Conservation (phyloP, 1,140 invertebrate species). For the Lasaia peninsularis region DNA sequence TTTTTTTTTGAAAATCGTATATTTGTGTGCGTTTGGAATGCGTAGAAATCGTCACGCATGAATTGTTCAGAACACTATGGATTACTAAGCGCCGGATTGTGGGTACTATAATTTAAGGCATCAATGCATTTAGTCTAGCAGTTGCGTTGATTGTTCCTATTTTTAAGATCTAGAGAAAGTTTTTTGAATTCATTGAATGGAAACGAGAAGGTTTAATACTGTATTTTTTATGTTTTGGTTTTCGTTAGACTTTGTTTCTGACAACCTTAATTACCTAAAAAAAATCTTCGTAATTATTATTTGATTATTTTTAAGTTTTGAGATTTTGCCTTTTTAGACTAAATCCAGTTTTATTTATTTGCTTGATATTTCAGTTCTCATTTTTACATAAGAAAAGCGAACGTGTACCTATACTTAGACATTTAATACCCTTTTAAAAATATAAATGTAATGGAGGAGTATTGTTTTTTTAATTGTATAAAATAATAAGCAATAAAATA, state of each 20-base stretch:
- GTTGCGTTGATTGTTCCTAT: slow-evolving; percentile 38
- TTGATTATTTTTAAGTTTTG: no score
- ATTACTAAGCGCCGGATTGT: slow-evolving; percentile 37
- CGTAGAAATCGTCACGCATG: slow-evolving; percentile 53
- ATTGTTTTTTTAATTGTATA: no score
- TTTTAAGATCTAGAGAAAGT: slow-evolving; percentile 24
- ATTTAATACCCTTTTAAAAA: no score
- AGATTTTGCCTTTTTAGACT: no score
- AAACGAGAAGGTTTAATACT: neutral
- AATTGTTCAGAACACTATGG: slow-evolving; percentile 34
- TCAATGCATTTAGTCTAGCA: slow-evolving; percentile 42
- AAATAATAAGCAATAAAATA: no score
- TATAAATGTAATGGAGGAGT: no score
- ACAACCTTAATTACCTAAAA: no score
- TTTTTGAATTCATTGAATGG: neutral
- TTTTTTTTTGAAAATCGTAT: slow-evolving; percentile 12
- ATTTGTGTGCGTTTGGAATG: slow-evolving; percentile 35
- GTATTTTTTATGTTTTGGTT: neutral
- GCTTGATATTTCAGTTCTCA: no score
- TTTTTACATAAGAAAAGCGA: no score
- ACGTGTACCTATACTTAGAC: no score
- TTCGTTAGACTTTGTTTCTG: neutral
- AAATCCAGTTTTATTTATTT: no score
- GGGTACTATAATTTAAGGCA: slow-evolving; percentile 51
- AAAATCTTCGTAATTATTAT: no score